Evolutionary conservation across 2,113 vertebrate genomes (phyloP), one percentile per base, ranked within the genome.

Genomic region (Reinhardtius hippoglossoides): DNA sequence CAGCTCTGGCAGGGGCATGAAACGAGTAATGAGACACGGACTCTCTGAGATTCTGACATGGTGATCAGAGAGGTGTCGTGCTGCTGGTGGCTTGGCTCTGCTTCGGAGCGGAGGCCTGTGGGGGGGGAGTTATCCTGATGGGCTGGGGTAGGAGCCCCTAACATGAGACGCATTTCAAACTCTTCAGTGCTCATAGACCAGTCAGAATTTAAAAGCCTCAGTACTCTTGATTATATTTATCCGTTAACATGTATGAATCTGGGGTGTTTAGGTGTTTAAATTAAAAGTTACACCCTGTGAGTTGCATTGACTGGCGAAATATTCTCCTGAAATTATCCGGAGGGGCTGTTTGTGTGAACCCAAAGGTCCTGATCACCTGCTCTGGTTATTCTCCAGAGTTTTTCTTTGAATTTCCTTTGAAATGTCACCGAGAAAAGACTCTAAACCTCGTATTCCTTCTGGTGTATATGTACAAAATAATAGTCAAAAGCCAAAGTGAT

Each of bases 1-100:
- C 86, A 21, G 83, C 71, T 87, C 78, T 82, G 72, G 84, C 82
- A 56, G 82, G 70, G 74, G 88, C 78, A 90, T 92, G 89, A 85
- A 85, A 89, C 74, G 70, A 87, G 89, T 91, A 91, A 92, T 93
- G 89, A 92, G 82, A 90, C 89, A 88, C 83, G 81, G 79, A 26
- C 76, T 81, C 87, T 80, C 78, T 82, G 63, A 81, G 80, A 78
- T 79, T 62, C 66, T 20, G 66, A 82, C 88, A 82, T 58, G 74
- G 74, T 71, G 81, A 90, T 91, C 86, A 89, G 83, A 89, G 81
- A 89, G 80, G 78, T 91, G 89, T 93, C 90, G 88, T 85, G 77
- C 87, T 88, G 86, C 83, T 54, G 73, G 76, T 56, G 71, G 59
- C 83, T 82, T 82, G 87, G 50, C 77, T 85, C 71, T 82, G 77